These are phyloP conservation scores for Bryconaethiops microstoma DNA, from an alignment of 2,797 vertebrate species.

Conservation along the genomic window DNA sequence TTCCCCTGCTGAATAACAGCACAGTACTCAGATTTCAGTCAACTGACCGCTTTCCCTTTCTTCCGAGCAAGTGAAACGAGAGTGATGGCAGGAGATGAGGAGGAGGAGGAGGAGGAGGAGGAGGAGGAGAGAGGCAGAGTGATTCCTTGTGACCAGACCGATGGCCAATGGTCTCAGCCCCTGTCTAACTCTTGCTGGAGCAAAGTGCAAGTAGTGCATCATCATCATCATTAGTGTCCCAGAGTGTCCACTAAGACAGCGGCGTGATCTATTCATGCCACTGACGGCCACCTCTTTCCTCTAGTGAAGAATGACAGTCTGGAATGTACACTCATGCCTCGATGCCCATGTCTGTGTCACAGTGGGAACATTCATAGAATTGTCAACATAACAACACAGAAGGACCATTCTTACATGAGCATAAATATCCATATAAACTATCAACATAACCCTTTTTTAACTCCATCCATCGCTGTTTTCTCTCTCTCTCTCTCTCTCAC, in stretches of 20 bases:
- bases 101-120: slow-evolving; percentile 37
- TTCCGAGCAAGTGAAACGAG: slow-evolving; percentile 26
- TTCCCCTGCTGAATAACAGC: slow-evolving; percentile 9
- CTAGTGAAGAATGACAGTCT: background rate
- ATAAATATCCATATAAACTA: background rate
- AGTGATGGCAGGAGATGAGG: slow-evolving; percentile 4
- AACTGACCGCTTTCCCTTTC: slow-evolving; percentile 16
- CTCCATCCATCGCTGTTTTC: no score
- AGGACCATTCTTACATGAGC: background rate
- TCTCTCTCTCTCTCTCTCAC: background rate
- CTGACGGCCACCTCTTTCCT: background rate
- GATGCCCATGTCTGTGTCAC: background rate
- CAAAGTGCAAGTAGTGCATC: slow-evolving; percentile 40
- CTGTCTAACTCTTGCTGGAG: slow-evolving; percentile 25
- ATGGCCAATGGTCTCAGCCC: slow-evolving; percentile 35
- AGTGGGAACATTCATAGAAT: background rate
- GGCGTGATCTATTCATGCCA: slow-evolving; percentile 22
- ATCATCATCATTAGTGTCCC: slow-evolving; percentile 49
- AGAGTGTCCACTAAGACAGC: slow-evolving; percentile 34
- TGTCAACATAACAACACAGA: background rate
- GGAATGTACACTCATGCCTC: background rate
- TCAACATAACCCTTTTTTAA: background rate
- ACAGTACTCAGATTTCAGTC: slow-evolving; percentile 25
- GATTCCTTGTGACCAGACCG: slow-evolving; percentile 41
- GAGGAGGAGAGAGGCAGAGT: slow-evolving; percentile 42